Base-by-base conservation (phyloP, 2,888 invertebrate species). In the Anoplius nigerrimus region DNA sequence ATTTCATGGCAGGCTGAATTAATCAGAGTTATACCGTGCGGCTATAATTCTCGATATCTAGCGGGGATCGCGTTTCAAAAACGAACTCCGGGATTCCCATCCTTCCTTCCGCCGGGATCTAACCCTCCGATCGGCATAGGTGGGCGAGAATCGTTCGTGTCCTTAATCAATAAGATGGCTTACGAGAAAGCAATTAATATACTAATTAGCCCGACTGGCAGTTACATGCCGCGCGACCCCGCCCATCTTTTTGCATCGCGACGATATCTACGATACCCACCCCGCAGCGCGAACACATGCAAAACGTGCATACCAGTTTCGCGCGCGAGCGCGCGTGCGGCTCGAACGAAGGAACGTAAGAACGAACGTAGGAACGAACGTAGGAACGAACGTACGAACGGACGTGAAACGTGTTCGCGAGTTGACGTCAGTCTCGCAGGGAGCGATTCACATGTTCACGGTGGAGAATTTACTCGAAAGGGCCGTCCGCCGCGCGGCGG, bases 141-240 rank as follows among this genome's bases (percentile, higher is more conserved):
- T 13, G 18, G 34, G 15, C 18, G 18, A 56, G 6, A 52, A 52
- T 3, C 21, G 15, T 2, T 5, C 18, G 21, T 11, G 52, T 20
- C 22, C 21, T 52, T 52, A 71, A 73, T 71, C 68, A 68, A 73
- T 73, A 66, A 66, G 34, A 45, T 51, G 67, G 66, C 72, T 54
- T 61, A 64, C 56, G 69, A 72, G 68, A 76, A 80, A 80, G 79
- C 72, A 84, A 86, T 82, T 83, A 83, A 83, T 84, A 80, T 76
- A 79, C 81, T 78, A 80, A 82, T 84, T 83, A 79, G 75, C 70
- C 62, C 62, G 72, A 45, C 63, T 73, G 78, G 69, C 75, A 69
- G 72, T 75, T 82, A 82, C 76, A 82, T 63, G 82, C 66, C 66
- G 51, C 42, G 57, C 13, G 34, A 43, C 71, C 65, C 78, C 80